Evolutionary conservation across 2,888 invertebrate species (phyloP), one percentile per base, ranked within the genome.

Genomic region (Reticulitermes lucifugus): DNA sequence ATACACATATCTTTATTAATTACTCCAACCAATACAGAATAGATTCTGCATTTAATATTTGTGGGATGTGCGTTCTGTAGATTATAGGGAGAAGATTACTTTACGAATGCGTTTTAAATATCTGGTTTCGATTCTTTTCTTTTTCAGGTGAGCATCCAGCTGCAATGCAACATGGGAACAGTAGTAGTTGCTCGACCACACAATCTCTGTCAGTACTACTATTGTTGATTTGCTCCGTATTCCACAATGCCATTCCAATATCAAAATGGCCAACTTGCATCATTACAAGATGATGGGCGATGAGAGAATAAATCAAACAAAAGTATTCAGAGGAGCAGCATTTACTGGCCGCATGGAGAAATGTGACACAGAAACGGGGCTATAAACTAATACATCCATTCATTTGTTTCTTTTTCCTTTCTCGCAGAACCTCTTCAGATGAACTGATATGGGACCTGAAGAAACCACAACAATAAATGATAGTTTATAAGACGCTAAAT

Each of bases 141-240:
- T 60, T 86, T 85, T 55, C 85, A 87, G 86, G 91, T 29, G 91
- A 91, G 88, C 90, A 90, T 86, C 91, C 91, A 10, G 91, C 91
- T 41, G 91, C 91, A 21, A 91, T 91, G 91, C 91, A 91, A 87
- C 91, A 91, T 86, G 91, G 91, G 81, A 90, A 90, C 88, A 90
- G 90, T 87, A 88, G 87, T 87, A 89, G 89, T 87, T 88, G 87
- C 86, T 88, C 88, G 60, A 88, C n/a, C 59, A 46, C 84, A 43
- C 81, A 73, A 4, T 59, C 29, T 46, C 55, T 70, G 41, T 79
- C 84, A 43, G 79, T 80, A 71, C 75, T 85, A 55, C 41, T 85
- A 41, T 70, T 84, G 6, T 18, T 83, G 65, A 35, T 73, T 41
- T 75, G 82, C 59, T 65, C 41, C 4, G 55, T 71, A 18, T 43